Percentiles rank a stretch among this genome's conserved stretches.
Conservation (phyloP, 2,797 vertebrate genomes). For the Spondyliosoma cantharus region DNA sequence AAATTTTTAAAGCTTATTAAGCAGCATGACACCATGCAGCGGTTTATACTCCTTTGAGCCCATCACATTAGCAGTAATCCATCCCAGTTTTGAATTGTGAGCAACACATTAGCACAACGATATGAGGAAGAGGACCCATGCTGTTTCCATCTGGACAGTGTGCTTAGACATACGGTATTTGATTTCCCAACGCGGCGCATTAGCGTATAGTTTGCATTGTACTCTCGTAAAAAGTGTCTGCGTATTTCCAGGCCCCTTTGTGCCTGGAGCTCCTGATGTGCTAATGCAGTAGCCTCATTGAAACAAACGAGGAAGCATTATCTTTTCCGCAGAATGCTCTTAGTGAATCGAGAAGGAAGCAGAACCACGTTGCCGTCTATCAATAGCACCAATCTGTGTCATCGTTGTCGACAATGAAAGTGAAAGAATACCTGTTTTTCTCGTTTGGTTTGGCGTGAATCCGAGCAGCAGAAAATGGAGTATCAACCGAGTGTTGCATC, state of each 20-base stretch:
- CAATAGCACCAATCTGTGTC: background rate
- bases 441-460: slow-evolving; percentile 11
- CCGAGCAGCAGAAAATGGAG: background rate
- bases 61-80: background rate
- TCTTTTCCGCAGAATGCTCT: background rate
- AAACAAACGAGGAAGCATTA: slow-evolving; percentile 6
- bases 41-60: background rate
- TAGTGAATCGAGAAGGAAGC: slow-evolving; percentile 7
- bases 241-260: background rate
- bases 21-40: background rate
- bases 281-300: background rate
- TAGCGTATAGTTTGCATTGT: too few species aligned
- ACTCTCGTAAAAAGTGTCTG: background rate
- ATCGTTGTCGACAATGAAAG: background rate
- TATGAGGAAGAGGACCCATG: background rate
- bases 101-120: background rate
- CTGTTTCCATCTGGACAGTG: background rate
- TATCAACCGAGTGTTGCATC: background rate
- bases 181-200: background rate
- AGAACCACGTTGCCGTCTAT: background rate
- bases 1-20: slow-evolving; percentile 19
- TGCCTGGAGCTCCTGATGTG: background rate
- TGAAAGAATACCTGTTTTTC: background rate
- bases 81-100: slow-evolving; percentile 11
- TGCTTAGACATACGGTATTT: background rate